Evolutionary conservation across 2,888 invertebrate species (phyloP).

Genomic region (Cyclophora albipunctata): DNA sequence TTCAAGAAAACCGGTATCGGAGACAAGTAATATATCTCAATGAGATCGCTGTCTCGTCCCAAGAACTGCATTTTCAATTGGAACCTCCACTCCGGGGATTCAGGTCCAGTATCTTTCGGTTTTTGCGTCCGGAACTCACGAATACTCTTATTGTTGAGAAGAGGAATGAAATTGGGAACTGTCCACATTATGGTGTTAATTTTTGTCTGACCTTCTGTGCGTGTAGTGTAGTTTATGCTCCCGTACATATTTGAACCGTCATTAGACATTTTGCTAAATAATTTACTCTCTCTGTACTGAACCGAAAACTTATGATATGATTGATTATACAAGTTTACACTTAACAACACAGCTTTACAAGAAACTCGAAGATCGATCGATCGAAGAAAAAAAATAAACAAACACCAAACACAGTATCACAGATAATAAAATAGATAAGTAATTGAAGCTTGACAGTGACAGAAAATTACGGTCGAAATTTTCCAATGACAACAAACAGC

Average conservation of each 20-base stretch:
- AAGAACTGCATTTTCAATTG: slow-evolving; percentile 63
- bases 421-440: too few species aligned
- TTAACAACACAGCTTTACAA: too few species aligned
- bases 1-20: slow-evolving; percentile 57
- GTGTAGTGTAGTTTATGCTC: slow-evolving; percentile 48
- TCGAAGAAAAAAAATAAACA: too few species aligned
- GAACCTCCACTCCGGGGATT: slow-evolving; percentile 39
- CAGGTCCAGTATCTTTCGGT: slow-evolving; percentile 32
- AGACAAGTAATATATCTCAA: slow-evolving; percentile 59
- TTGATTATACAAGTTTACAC: too few species aligned
- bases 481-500: too few species aligned
- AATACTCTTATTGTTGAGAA: slow-evolving; percentile 49
- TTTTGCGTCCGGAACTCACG: slow-evolving; percentile 56
- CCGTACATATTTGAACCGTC: background rate
- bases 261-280: slow-evolving; percentile 24
- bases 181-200: slow-evolving; percentile 63
- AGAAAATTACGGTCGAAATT: too few species aligned
- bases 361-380: too few species aligned
- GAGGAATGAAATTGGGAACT: slow-evolving; percentile 48
- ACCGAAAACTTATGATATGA: too few species aligned
- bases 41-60: slow-evolving; percentile 57
- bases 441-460: too few species aligned
- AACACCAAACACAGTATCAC: too few species aligned
- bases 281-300: background rate
- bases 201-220: slow-evolving; percentile 59